Conservation (phyloP, 2,888 invertebrate species). For the Linnaemya vulpina region DNA sequence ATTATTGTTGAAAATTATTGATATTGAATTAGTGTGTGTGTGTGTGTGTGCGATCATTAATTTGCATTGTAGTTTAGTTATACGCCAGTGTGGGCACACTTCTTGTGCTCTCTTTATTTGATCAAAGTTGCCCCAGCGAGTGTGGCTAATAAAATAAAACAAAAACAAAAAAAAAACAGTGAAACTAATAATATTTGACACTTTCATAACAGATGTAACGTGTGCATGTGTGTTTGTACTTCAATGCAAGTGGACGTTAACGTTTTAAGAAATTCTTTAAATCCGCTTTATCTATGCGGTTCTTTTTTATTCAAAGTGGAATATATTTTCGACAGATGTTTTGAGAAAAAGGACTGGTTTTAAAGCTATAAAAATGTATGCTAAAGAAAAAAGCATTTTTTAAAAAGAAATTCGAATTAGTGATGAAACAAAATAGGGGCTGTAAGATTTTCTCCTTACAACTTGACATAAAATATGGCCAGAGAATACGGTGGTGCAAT, state of each 20-base stretch:
- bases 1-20: conserved; percentile 46
- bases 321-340: neutral
- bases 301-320: neutral
- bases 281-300: neutral
- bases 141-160: conserved; percentile 25
- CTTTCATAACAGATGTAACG: conserved; percentile 53
- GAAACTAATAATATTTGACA: conserved; percentile 48
- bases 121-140: conserved; percentile 16
- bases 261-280: neutral
- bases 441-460: no score
- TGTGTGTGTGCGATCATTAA: conserved; percentile 33
- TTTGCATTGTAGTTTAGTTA: neutral
- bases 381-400: no score
- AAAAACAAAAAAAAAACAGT: conserved; percentile 4
- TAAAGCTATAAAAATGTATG: no score
- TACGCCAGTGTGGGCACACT: conserved; percentile 18
- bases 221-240: no score
- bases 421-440: no score
- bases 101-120: conserved; percentile 5
- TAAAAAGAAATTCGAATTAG: no score
- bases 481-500: no score
- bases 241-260: neutral
- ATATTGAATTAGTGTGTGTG: conserved; percentile 31
- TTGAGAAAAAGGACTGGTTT: neutral
- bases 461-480: no score